Evolutionary conservation across 2,888 invertebrate species (phyloP), one percentile per base, ranked within the genome.

Genomic region (Pseudolycoriella hygida): DNA sequence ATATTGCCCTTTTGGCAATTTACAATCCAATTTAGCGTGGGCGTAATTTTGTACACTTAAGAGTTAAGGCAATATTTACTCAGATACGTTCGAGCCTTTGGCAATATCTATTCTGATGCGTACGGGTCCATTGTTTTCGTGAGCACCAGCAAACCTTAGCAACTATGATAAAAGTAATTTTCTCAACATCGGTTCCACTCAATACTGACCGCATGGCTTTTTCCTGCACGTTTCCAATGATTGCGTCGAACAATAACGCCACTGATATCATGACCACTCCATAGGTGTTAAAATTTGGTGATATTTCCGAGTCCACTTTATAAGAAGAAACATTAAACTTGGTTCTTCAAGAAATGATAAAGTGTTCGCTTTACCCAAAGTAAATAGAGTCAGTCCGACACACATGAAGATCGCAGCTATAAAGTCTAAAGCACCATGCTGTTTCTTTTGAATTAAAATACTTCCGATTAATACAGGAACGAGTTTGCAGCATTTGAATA

Each of bases 401-500:
- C 90, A 89, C 90, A 94, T 92, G 44, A 80, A 67, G 6, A 78
- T 57, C 42, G 92, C 89, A 0, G 93, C 87, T 6, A 79, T 53
- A 61, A 92, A 84, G 62, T 94, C 93, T 49, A 90, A 59, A 15
- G 77, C 69, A 2, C 81, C 81, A 62, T 92, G 92, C 53, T 74
- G 74, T 66, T 93, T 93, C 46, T 83, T 80, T 67, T 94, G 81
- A 56, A 96, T 93, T 42, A 96, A 58, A 52, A 94, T 86, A 53
- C 93, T 89, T 17, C 96, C 96, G 49, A 92, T 76, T 60, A 97
- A 75, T 1, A 96, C 96, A 0, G 96, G 96, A 54, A 96, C 89
- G 0, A 96, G 71, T 62, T 97, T 97, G 64, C 96, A 97, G 61
- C 93, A 93, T 63, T 96, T 96, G 61, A 97, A 97, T 55, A 96